Percentiles rank a stretch among this genome's conserved stretches.
phyloP scores from a whole-genome alignment of 2,797 vertebrate species.

The Anolis apletophallus region DNA sequence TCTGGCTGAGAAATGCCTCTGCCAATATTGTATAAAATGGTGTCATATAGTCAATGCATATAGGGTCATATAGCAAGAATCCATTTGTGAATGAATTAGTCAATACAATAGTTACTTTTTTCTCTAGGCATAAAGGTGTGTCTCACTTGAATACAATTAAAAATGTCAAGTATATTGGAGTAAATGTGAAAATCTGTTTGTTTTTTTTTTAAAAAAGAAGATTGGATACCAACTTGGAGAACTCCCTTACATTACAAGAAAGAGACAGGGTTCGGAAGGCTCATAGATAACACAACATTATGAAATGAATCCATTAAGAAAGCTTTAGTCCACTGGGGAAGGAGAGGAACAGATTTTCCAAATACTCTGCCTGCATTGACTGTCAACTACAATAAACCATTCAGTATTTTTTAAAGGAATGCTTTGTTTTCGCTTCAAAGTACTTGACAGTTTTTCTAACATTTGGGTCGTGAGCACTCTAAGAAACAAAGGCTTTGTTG shows the following conservation, averaged over 20 bases:
- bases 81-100: no score
- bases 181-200: constrained; percentile 41
- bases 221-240: constrained; percentile 41
- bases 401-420: not conserved
- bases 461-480: not conserved
- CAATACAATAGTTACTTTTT: no score
- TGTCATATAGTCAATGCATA: no score
- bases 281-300: not conserved
- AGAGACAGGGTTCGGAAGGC: not conserved
- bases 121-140: not conserved
- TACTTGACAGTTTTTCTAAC: not conserved
- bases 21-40: no score
- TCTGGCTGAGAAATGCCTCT: no score
- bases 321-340: not conserved
- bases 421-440: not conserved
- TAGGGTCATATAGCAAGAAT: no score
- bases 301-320: not conserved
- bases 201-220: constrained; percentile 6
- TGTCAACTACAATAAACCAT: not conserved
- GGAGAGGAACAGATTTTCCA: not conserved
- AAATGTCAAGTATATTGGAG: constrained; percentile 57
- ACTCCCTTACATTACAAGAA: not conserved
- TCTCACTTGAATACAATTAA: constrained; percentile 56
- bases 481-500: not conserved
- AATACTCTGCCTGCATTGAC: not conserved